A percentile compares a stretch with the other conserved stretches of the same genome.
phyloP scores from a whole-genome alignment of 2,888 invertebrate genomes.

The Stratiomys singularior region DNA sequence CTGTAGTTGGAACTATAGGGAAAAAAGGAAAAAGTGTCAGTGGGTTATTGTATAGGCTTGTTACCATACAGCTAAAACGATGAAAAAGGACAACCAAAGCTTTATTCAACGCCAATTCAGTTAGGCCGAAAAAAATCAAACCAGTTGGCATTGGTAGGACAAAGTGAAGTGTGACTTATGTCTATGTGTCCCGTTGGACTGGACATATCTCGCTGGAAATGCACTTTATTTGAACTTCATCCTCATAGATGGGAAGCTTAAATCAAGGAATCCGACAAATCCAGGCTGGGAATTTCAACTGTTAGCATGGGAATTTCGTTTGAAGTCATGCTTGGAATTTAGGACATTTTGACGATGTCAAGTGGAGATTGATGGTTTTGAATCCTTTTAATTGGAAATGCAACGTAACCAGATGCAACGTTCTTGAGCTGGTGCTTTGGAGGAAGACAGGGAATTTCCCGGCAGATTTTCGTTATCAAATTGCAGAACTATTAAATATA shows the following conservation, averaged over 20 bases:
- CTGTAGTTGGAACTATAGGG: neutral
- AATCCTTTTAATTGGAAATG: neutral
- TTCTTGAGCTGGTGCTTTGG: neutral
- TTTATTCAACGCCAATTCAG: neutral
- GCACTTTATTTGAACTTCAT: neutral
- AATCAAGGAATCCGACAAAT: neutral
- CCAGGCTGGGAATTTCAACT: neutral
- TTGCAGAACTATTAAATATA: too few relatives aligned
- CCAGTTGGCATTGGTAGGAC: too few relatives aligned
- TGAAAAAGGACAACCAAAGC: neutral
- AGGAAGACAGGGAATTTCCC: neutral
- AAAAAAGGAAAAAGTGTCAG: neutral
- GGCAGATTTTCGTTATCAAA: neutral
- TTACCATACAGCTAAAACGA: neutral
- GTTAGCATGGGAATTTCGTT: conserved; percentile 6
- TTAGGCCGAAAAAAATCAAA: too few relatives aligned
- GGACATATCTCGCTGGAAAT: neutral
- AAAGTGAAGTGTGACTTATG: conserved; percentile 5
- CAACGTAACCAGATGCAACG: neutral
- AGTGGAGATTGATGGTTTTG: neutral
- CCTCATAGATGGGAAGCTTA: neutral
- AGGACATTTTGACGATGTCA: neutral
- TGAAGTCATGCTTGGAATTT: neutral
- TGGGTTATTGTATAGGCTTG: too few relatives aligned
- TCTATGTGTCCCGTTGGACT: neutral